A percentile compares a stretch with the other conserved stretches of the same genome.
These are phyloP conservation scores for Tragelaphus strepsiceros DNA, from an alignment of 2,113 vertebrate species.

Conservation along the genomic window DNA sequence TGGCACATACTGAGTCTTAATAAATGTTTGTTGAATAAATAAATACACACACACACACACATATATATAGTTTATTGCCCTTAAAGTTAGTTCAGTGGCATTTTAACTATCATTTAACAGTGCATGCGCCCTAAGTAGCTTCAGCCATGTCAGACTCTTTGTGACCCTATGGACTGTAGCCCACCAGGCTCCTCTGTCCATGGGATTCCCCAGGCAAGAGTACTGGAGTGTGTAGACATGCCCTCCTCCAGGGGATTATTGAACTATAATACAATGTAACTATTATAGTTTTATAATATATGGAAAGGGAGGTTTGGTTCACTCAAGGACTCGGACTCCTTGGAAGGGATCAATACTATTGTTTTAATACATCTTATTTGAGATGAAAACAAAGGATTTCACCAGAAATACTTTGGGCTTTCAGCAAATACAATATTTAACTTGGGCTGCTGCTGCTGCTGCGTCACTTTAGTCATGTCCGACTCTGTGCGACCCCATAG, in stretches of 20 bases:
- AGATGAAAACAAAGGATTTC: background rate
- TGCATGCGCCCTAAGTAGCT: rapidly evolving
- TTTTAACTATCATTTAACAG: background rate
- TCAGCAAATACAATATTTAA: background rate
- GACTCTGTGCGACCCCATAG: too few species aligned
- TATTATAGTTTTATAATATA: background rate
- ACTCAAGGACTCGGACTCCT: background rate
- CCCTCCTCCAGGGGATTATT: background rate
- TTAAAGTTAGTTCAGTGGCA: background rate
- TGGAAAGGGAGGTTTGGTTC: background rate
- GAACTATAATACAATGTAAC: background rate
- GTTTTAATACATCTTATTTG: background rate
- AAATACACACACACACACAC: background rate
- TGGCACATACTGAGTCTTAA: background rate
- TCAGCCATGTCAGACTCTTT: background rate
- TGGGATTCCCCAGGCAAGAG: background rate
- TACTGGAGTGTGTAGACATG: background rate
- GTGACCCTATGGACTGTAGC: background rate
- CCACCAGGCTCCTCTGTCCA: background rate
- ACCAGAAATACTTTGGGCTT: background rate
- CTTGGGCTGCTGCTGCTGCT: background rate
- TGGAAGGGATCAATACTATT: background rate
- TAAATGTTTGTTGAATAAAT: background rate
- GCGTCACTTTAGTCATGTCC: too few species aligned
- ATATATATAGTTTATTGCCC: background rate